Evolutionary conservation across 2,888 invertebrate genomes (phyloP), one percentile per base, ranked within the genome.

Genomic region (Nomada goodeniana): DNA sequence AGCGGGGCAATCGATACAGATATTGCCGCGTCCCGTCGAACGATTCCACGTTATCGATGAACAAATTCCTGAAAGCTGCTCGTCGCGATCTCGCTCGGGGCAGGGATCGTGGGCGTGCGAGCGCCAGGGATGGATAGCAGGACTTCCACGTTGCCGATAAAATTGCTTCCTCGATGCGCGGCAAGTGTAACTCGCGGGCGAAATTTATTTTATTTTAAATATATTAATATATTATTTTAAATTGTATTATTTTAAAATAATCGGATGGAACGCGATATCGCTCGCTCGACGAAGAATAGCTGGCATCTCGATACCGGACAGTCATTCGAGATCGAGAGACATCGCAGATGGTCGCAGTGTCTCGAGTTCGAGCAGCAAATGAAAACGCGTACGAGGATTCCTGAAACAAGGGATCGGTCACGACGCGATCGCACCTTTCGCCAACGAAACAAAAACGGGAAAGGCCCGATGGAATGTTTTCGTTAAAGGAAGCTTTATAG

Each of bases 401-500:
- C 52, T 57, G 67, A 73, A 73, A 70, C 82, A 67, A 79, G 80
- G 64, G 85, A 85, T 87, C 83, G 76, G 61, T 60, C 47, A 55
- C 53, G 71, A 63, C 76, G 59, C 53, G 73, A 63, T 73, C 59
- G 52, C 63, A 72, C 77, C 77, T 67, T 60, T 44, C 42, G 70
- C 53, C 50, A 18, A 15, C 63, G 4, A 18, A 44, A 36, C 53
- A 2, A 57, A 59, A 36, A 29, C n/a, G 15, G 29, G 23, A 42
- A 50, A 3, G 63, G 23, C 26, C 47, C 53, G 44, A 70, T 83
- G 80, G 61, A 82, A 85, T 82, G 84, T 67, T 44, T 63, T 75
- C 65, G 80, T 76, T 74, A 57, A 86, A 86, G 84, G 78, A 80
- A 83, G 79, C 84, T 84, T 78, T 79, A 55, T 50, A 63, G 65